Base-by-base conservation (phyloP, 2,888 invertebrate species). In the Microctonus brassicae region DNA sequence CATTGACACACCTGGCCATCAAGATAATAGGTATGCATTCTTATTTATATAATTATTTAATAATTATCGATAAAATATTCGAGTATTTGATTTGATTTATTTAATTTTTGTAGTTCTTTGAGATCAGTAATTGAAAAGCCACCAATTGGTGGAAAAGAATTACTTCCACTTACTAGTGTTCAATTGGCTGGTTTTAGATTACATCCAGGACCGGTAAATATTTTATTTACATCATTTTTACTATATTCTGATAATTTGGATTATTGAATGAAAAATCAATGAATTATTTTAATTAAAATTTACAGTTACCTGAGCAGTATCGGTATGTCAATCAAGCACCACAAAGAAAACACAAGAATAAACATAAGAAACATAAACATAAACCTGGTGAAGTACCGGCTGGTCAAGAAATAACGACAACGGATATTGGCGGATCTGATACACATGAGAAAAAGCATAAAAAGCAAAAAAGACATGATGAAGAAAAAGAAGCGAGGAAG, bases 61-160 rank as follows among this genome's bases (percentile, higher is more conserved):
- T 52, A 7, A 17, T 57, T 2, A 24, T 29, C 24, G 10, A 57
- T 55, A 29, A 13, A 13, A 66, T 53, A 42, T 67, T 55, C 29
- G 47, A 61, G 34, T 17, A 68, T 67, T 47, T 7, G 9, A 52
- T 57, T 55, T 13, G 10, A 57, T 58, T 34, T 64, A 73, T 62
- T 64, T 47, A 68, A 62, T 66, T 75, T 73, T 78, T 80, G 91
- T 86, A 97, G 97, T 88, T 97, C 97, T 1, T 88, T 98, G 77
- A 92, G 97, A 66, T 97, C 97, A 67, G 94, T 98, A 24, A 97
- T 98, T 84, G 98, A 98, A 75, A 98, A 98, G 87, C 96, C 97
- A 66, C 96, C 96, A 6, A 97, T 98, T 76, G 94, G 94, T 73
- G 97, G 97, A 5, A 96, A 95, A 85, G 98, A 98, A 87, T 89